A percentile compares a stretch with the other conserved stretches of the same genome.
These are phyloP conservation scores for Oligia fasciuncula DNA, from an alignment of 2,888 invertebrate genomes.

Conservation along the genomic window DNA sequence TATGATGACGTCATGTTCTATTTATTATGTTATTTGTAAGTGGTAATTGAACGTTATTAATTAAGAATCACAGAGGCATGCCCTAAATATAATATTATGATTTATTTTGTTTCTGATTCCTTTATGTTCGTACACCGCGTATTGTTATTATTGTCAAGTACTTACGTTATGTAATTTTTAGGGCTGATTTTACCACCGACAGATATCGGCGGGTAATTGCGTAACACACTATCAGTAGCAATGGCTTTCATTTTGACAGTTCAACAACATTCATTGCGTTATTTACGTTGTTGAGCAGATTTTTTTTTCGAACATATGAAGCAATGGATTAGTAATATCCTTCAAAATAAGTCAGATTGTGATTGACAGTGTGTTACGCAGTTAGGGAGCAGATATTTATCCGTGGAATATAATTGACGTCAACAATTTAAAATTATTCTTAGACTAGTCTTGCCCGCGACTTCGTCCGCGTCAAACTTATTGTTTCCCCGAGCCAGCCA, in stretches of 20 bases:
- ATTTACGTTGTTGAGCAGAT: too few species aligned
- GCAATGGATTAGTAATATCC: too few species aligned
- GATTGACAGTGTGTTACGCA: too few species aligned
- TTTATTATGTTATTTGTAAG: slow-evolving; percentile 14
- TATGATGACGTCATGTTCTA: not conserved
- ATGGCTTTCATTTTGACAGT: not conserved
- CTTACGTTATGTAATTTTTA: not conserved
- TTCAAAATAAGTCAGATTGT: too few species aligned
- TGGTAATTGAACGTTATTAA: slow-evolving; percentile 55
- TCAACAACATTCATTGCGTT: too few species aligned
- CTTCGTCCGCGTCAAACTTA: too few species aligned
- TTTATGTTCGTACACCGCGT: slow-evolving; percentile 4
- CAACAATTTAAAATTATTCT: not conserved
- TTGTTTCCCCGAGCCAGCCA: too few species aligned
- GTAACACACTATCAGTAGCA: not conserved
- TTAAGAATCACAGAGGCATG: not conserved
- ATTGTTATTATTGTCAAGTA: not conserved
- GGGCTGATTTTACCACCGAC: not conserved
- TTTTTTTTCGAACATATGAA: too few species aligned
- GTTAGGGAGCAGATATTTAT: not conserved
- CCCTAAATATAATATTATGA: not conserved
- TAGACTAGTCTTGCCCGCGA: too few species aligned
- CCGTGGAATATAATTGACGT: not conserved
- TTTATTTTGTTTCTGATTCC: slow-evolving; percentile 41
- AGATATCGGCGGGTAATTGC: not conserved